phyloP scores from a whole-genome alignment of 2,888 invertebrate species.

The Agrilus biguttatus region DNA sequence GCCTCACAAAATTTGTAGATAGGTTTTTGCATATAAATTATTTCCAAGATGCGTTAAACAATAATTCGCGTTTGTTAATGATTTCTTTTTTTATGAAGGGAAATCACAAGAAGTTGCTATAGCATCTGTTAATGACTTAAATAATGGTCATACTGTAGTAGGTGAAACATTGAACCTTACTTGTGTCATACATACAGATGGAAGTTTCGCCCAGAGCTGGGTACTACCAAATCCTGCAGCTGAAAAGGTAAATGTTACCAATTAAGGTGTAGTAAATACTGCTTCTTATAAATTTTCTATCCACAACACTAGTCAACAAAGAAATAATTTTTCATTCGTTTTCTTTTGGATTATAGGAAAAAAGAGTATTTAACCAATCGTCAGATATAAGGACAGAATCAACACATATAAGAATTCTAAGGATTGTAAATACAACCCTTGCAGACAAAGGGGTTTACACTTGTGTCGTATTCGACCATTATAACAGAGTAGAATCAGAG shows the following conservation, averaged over 20 bases:
- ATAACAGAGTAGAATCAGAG: slow-evolving; percentile 12
- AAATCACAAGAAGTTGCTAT: slow-evolving; percentile 7
- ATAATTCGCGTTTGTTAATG: too few relatives aligned
- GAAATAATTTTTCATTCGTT: too few relatives aligned
- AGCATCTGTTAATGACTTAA: slow-evolving; percentile 10
- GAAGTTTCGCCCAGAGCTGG: slow-evolving; percentile 5
- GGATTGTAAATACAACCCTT: slow-evolving; percentile 13
- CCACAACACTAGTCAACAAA: too few relatives aligned
- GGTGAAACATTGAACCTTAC: slow-evolving; percentile 20
- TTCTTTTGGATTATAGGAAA: not conserved
- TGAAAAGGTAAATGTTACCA: slow-evolving; percentile 10
- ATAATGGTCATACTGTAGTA: slow-evolving; percentile 22
- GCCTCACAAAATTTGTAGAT: too few relatives aligned
- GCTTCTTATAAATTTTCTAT: too few relatives aligned
- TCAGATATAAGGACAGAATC: not conserved
- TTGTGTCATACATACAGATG: slow-evolving; percentile 1
- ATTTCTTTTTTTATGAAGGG: not conserved
- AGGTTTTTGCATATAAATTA: too few relatives aligned
- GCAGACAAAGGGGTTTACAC: slow-evolving; percentile 21
- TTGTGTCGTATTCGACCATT: slow-evolving; percentile 22
- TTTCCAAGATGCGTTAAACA: too few relatives aligned
- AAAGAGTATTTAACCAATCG: not conserved
- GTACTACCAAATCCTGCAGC: slow-evolving; percentile 5
- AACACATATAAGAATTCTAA: slow-evolving; percentile 10
- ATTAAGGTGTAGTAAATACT: too few relatives aligned